Conservation (phyloP, 2,797 vertebrate genomes). For the Heterohyrax brucei region DNA sequence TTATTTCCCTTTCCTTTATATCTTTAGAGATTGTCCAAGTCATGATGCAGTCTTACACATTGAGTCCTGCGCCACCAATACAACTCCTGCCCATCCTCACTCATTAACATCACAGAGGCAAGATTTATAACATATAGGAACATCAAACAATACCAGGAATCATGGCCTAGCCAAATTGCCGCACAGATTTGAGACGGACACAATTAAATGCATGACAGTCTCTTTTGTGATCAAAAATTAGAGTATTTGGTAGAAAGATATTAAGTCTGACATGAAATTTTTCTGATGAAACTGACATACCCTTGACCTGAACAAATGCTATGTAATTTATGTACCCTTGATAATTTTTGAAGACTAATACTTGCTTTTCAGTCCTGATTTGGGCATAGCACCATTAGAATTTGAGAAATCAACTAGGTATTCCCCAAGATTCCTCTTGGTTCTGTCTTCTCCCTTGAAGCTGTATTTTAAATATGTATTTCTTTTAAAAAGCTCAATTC, state of each 20-base stretch:
- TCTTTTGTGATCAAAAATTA: background rate
- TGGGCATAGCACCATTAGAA: background rate
- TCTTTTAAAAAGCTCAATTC: slow-evolving; percentile 1
- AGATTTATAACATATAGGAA: no score
- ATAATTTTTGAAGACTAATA: background rate
- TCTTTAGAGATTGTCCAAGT: no score
- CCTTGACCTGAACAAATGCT: background rate
- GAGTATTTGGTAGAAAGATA: background rate
- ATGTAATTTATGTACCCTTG: background rate
- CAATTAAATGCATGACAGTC: no score
- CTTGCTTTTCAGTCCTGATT: background rate
- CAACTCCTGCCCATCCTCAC: no score
- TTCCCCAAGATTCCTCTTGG: background rate
- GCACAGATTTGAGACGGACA: no score
- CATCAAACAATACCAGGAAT: no score
- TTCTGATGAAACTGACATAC: background rate
- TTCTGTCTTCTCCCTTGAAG: background rate
- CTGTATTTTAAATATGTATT: background rate
- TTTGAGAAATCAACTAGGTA: slow-evolving; percentile 1
- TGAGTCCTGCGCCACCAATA: no score
- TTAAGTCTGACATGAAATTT: background rate
- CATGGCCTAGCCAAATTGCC: no score
- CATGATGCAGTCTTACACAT: no score
- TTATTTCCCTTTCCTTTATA: no score
- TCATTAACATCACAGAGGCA: no score